Percentiles rank a stretch among this genome's conserved stretches.
phyloP scores from a whole-genome alignment of 92 coral and sea anemone genomes.

The Epizoanthus stellaris region DNA sequence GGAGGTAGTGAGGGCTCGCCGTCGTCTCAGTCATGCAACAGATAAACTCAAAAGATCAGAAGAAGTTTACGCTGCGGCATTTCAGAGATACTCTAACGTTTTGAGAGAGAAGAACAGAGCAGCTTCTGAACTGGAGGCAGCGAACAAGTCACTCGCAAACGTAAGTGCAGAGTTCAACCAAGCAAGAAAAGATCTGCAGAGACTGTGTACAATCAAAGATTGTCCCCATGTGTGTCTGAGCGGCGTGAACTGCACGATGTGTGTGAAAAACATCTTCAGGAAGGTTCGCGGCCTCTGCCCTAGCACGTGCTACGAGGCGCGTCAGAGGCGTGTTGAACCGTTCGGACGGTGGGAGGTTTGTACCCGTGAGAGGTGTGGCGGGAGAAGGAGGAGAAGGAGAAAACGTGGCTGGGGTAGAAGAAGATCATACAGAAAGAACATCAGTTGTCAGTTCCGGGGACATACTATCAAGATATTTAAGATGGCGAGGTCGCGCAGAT shows the following conservation, averaged over 20 bases:
- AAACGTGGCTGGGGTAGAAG: not conserved
- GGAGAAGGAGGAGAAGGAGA: slow-evolving; percentile 29
- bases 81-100: slow-evolving; percentile 27
- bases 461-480: not conserved
- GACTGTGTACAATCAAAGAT: slow-evolving; percentile 56
- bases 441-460: slow-evolving; percentile 30
- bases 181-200: slow-evolving; percentile 49
- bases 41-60: slow-evolving; percentile 18
- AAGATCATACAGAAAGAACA: not conserved
- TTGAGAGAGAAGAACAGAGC: slow-evolving; percentile 39
- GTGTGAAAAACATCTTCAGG: slow-evolving; percentile 59
- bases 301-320: slow-evolving; percentile 55
- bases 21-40: slow-evolving; percentile 6
- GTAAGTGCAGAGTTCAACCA: slow-evolving; percentile 56
- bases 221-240: slow-evolving; percentile 72
- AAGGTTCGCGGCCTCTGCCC: slow-evolving; percentile 71
- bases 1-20: slow-evolving; percentile 26
- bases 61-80: slow-evolving; percentile 1
- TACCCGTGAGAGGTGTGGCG: slow-evolving; percentile 34
- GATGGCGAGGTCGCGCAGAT: not conserved
- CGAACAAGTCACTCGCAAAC: slow-evolving; percentile 30
- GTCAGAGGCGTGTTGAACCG: slow-evolving; percentile 40
- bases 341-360: slow-evolving; percentile 47
- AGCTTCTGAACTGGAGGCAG: slow-evolving; percentile 9
- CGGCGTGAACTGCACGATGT: slow-evolving; percentile 70